Evolutionary conservation across 2,797 vertebrate species (phyloP).

Genomic region (Sternarchorhynchus goeldii): DNA sequence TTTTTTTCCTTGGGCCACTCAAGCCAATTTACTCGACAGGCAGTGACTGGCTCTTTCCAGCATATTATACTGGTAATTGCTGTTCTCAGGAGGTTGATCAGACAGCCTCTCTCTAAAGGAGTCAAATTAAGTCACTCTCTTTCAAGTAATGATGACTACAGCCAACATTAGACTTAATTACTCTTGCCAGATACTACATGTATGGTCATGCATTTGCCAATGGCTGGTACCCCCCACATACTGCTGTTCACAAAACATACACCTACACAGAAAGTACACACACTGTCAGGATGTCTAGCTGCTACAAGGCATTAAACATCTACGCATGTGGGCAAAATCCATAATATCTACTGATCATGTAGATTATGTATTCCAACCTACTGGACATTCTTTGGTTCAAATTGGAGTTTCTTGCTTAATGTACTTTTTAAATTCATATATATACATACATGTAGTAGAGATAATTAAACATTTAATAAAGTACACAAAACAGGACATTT

Average conservation of each 20-base stretch:
- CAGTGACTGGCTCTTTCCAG: conserved; percentile 39
- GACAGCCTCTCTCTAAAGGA: conserved; percentile 27
- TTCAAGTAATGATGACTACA: conserved; percentile 33
- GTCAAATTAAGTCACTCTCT: conserved; percentile 39
- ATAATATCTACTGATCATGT: background rate
- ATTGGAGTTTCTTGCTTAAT: background rate
- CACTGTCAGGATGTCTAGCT: background rate
- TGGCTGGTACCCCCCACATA: conserved; percentile 15
- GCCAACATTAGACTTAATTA: conserved; percentile 39
- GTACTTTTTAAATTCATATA: too few relatives aligned
- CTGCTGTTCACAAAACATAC: background rate
- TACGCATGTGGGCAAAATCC: background rate
- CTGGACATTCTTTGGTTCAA: background rate
- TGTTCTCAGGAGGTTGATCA: conserved; percentile 45
- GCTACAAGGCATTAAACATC: background rate
- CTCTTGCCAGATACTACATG: conserved; percentile 24
- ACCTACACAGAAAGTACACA: too few relatives aligned
- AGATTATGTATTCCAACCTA: background rate
- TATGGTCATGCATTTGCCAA: conserved; percentile 30
- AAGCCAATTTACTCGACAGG: conserved; percentile 35
- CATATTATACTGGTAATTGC: conserved; percentile 48
- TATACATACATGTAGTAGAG: too few relatives aligned
- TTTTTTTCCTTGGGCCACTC: conserved; percentile 8
- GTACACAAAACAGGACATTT: background rate
- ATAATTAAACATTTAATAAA: too few relatives aligned